Evolutionary conservation across 2,888 invertebrate species (phyloP), one percentile per base, ranked within the genome.

Genomic region (Acanthopleura granulata): DNA sequence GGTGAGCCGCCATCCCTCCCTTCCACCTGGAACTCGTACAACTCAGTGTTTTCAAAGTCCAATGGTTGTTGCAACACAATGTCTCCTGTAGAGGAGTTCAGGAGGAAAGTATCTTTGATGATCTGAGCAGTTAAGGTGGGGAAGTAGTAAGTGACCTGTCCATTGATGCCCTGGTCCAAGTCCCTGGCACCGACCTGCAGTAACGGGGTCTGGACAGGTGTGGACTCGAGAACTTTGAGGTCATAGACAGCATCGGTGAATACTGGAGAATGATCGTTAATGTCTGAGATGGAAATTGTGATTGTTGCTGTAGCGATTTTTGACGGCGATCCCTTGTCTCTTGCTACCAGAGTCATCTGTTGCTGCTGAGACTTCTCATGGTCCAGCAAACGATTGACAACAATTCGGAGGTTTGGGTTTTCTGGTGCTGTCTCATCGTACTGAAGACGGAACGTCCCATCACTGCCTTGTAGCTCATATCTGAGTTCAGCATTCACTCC

Each of bases 231-330:
- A 22, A 71, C 25, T 4, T 9, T 1, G 4, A 49, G 30, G 15
- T 69, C 15, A 30, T 74, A 74, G 16, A 27, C 25, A 15, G 49
- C 14, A n/a, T 70, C 51, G 15, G 62, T 69, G 69, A 74, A 74
- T 1, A 69, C 51, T 4, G 74, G 74, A n/a, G 0, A 12, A 62
- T 74, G 74, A 30, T 74, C 74, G 49, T 74, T 74, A 15, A 70
- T 70, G 40, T 74, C 74, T 27, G 74, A 40, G 30, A 74, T 49
- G 22, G 11, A 40, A 16, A 74, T 74, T 15, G 49, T 66, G n/a
- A 74, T 16, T 4, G n/a, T 69, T 15, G 70, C 50, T 40, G 49
- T 69, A 6, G 27, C 70, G 29, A 22, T 50, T 18, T 71, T 71
- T 1, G 71, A 22, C 4, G n/a, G 40, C 9, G 25, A 25, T 18